phyloP scores from a whole-genome alignment of 1,140 invertebrate genomes.

The Trachymyrmex septentrionalis region DNA sequence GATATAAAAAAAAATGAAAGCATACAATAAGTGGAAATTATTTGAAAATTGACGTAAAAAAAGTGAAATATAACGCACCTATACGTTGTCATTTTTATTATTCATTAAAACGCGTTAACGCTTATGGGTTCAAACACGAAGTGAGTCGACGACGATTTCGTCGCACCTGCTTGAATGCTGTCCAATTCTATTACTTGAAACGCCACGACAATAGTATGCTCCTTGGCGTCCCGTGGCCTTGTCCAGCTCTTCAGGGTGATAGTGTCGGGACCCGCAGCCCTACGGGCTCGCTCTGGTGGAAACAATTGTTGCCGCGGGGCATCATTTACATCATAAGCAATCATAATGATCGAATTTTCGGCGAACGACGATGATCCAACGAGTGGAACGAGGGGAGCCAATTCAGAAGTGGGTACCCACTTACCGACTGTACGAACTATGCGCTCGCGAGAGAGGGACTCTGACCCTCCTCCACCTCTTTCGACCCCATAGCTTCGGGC shows the following conservation, averaged over 20 bases:
- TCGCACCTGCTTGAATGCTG: constrained; percentile 62
- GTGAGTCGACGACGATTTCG: background rate
- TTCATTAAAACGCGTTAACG: background rate
- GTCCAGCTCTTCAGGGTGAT: constrained; percentile 56
- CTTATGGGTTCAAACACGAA: background rate
- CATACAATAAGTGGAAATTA: background rate
- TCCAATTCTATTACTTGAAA: constrained; percentile 52
- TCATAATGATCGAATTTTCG: constrained; percentile 87
- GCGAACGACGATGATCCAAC: constrained; percentile 86
- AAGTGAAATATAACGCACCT: background rate
- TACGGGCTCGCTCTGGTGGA: constrained; percentile 83
- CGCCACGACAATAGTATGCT: constrained; percentile 26
- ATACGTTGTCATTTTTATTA: background rate
- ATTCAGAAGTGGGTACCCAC: constrained; percentile 86
- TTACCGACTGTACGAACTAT: constrained; percentile 77
- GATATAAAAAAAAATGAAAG: background rate
- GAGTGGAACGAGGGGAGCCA: constrained; percentile 82
- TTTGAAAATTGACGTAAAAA: background rate
- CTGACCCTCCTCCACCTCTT: constrained; percentile 75
- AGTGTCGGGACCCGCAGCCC: constrained; percentile 75
- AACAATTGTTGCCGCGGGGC: constrained; percentile 86
- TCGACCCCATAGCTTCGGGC: constrained; percentile 77
- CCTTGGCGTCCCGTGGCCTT: constrained; percentile 61
- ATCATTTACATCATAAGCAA: constrained; percentile 87
- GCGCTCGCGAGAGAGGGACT: constrained; percentile 63